These are phyloP conservation scores for Hypothenemus hampei DNA, from an alignment of 1,140 invertebrate genomes.

Conservation along the genomic window DNA sequence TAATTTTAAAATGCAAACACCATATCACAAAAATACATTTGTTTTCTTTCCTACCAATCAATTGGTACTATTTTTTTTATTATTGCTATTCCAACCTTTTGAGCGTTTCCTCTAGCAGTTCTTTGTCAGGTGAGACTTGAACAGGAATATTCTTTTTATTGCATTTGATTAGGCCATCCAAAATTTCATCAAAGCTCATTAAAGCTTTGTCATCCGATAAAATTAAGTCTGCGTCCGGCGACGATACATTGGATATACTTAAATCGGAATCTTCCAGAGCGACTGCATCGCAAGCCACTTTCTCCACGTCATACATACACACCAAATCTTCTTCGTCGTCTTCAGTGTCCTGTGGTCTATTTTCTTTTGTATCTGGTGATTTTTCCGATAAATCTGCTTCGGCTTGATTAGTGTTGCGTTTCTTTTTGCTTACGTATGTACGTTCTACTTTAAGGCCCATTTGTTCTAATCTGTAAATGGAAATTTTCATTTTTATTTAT, in stretches of 20 bases:
- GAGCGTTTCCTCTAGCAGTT: conserved; percentile 17
- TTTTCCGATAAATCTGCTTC: conserved; percentile 5
- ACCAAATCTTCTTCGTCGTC: conserved; percentile 27
- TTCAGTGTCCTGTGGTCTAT: conserved; percentile 3
- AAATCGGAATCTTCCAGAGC: conserved; percentile 28
- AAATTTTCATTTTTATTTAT: too few relatives aligned
- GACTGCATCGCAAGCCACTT: conserved; percentile 28
- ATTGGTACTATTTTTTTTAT: not conserved
- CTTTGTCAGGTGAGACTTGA: conserved; percentile 6
- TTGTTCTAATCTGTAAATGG: conserved; percentile 31
- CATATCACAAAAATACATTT: not conserved
- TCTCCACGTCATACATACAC: conserved; percentile 36
- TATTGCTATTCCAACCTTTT: conserved; percentile 15
- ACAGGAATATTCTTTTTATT: conserved; percentile 33
- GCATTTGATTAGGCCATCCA: conserved; percentile 32
- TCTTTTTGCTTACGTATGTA: conserved; percentile 31
- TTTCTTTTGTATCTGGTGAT: conserved; percentile 9
- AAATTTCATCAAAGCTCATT: conserved; percentile 32
- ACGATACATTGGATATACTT: conserved; percentile 19
- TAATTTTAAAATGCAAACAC: not conserved
- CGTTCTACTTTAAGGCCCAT: conserved; percentile 35
- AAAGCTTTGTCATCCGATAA: conserved; percentile 26
- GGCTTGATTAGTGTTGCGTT: conserved; percentile 7
- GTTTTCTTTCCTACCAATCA: not conserved
- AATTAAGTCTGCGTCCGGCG: conserved; percentile 29